Evolutionary conservation across 2,888 invertebrate genomes (phyloP).

Genomic region (Idaea biselata): DNA sequence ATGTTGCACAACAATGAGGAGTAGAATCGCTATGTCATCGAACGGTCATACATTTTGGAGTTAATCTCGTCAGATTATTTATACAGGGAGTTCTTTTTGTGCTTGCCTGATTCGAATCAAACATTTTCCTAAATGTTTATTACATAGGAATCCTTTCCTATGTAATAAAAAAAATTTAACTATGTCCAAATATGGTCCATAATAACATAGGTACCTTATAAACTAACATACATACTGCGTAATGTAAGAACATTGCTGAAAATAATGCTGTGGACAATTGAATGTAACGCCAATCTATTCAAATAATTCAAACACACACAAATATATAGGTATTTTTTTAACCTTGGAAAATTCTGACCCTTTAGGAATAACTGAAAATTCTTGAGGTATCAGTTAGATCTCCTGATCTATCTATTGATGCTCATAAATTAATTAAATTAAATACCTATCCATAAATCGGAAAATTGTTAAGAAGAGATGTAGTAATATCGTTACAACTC

Average conservation of each 20-base stretch:
- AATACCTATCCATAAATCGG: constrained; percentile 4
- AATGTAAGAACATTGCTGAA: not conserved
- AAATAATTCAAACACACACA: too few relatives aligned
- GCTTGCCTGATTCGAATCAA: not conserved
- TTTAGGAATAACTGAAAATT: not conserved
- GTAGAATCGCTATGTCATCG: constrained; percentile 51
- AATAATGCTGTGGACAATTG: not conserved
- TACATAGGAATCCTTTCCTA: too few relatives aligned
- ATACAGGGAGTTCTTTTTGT: constrained; percentile 41
- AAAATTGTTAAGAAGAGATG: constrained; percentile 37
- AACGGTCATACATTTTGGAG: constrained; percentile 66
- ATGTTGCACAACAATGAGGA: constrained; percentile 69
- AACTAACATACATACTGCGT: too few relatives aligned
- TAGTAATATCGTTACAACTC: constrained; percentile 63
- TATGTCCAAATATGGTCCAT: too few relatives aligned
- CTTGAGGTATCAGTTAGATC: too few relatives aligned
- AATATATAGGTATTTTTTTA: too few relatives aligned
- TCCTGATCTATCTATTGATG: too few relatives aligned
- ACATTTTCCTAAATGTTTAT: too few relatives aligned
- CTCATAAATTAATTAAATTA: too few relatives aligned
- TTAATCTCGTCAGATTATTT: constrained; percentile 52
- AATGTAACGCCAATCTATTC: too few relatives aligned
- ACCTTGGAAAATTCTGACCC: not conserved
- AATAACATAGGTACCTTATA: too few relatives aligned
- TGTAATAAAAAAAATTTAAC: too few relatives aligned